Evolutionary conservation across 2,888 invertebrate genomes (phyloP).

Genomic region (Pristionchus fissidentatus): DNA sequence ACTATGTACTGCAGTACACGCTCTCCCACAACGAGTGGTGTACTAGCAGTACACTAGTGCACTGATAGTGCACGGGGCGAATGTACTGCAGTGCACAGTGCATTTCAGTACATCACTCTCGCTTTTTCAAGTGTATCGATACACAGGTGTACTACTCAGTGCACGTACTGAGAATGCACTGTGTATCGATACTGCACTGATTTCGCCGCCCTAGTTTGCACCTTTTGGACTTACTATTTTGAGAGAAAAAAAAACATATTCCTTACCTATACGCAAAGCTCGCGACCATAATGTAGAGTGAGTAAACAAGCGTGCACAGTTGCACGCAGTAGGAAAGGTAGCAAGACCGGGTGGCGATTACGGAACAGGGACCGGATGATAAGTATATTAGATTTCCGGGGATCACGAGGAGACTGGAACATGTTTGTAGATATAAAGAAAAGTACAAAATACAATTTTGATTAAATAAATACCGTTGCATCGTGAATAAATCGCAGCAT

Average conservation of each 20-base stretch:
- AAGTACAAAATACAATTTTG: neutral
- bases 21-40: no score
- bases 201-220: no score
- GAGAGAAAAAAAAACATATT: neutral
- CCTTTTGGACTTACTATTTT: no score
- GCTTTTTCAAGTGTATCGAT: no score
- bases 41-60: no score
- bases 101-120: no score
- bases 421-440: neutral
- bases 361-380: neutral
- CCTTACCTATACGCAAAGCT: neutral
- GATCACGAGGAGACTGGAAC: neutral
- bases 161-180: no score
- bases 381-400: neutral
- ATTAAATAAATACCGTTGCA: neutral
- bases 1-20: no score
- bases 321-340: neutral
- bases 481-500: conserved; percentile 7
- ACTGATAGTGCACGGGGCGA: no score
- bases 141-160: no score
- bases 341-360: neutral
- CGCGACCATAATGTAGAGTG: neutral
- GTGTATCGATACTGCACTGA: no score
- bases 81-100: no score
- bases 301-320: neutral